These are phyloP conservation scores for Enteromius viviparus DNA, from an alignment of 2,797 vertebrate genomes.

Conservation along the genomic window DNA sequence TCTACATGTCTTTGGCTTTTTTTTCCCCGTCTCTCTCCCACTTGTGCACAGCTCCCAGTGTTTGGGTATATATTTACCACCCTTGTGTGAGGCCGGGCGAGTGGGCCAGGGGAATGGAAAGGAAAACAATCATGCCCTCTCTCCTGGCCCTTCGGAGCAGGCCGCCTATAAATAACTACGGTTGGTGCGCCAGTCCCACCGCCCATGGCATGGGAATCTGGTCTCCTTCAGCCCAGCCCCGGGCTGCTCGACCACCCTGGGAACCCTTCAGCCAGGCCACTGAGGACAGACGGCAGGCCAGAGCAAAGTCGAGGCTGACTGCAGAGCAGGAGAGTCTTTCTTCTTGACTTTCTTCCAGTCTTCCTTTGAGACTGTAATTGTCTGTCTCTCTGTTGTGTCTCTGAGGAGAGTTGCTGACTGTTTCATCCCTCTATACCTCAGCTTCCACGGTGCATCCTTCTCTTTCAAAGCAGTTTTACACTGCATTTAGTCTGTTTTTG, in stretches of 20 bases:
- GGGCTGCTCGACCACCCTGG: conserved; percentile 71
- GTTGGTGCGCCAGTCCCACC: conserved; percentile 86
- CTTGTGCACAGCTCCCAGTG: conserved; percentile 72
- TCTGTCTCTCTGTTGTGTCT: conserved; percentile 55
- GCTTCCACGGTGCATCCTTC: conserved; percentile 62
- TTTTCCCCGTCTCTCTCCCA: conserved; percentile 32
- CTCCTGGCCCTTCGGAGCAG: conserved; percentile 79
- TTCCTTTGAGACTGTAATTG: conserved; percentile 55
- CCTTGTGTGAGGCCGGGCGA: conserved; percentile 81
- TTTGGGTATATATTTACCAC: conserved; percentile 83
- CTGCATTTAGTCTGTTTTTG: conserved; percentile 80
- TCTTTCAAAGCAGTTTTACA: conserved; percentile 75
- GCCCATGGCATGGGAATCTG: conserved; percentile 95
- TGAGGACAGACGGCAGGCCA: conserved; percentile 36
- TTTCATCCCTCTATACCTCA: conserved; percentile 61
- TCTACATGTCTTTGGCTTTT: not conserved
- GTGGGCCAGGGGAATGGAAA: conserved; percentile 91
- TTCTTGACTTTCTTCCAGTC: conserved; percentile 62
- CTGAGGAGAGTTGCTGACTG: conserved; percentile 66
- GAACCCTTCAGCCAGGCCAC: conserved; percentile 66
- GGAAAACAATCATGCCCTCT: conserved; percentile 95
- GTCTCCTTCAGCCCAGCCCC: conserved; percentile 69
- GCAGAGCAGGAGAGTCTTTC: conserved; percentile 50
- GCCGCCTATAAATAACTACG: conserved; percentile 94
- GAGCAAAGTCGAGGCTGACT: conserved; percentile 35